Evolutionary conservation across 2,888 invertebrate genomes (phyloP).

Genomic region (Cactoblastis cactorum): DNA sequence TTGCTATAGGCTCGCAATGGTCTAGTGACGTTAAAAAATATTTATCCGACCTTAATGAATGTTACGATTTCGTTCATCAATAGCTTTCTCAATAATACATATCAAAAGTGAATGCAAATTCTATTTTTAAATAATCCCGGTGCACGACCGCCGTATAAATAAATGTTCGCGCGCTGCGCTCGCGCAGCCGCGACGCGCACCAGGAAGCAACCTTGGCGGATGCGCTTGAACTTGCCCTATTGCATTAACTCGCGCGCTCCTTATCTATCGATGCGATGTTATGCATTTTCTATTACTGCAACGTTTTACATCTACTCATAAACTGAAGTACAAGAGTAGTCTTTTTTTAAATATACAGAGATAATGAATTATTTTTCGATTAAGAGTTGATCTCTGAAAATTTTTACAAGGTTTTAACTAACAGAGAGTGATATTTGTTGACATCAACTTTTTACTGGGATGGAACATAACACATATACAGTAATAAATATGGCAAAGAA

Average conservation of each 20-base stretch:
- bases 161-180: slow-evolving; percentile 19
- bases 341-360: too few relatives aligned
- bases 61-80: neutral
- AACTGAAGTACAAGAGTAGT: too few relatives aligned
- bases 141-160: neutral
- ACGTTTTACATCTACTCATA: neutral
- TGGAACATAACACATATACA: too few relatives aligned
- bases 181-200: slow-evolving; percentile 53
- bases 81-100: neutral
- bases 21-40: too few relatives aligned
- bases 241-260: slow-evolving; percentile 30
- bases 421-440: too few relatives aligned
- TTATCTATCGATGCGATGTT: slow-evolving; percentile 7
- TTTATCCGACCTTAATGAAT: too few relatives aligned
- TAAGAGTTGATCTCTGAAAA: too few relatives aligned
- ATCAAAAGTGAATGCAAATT: slow-evolving; percentile 1
- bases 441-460: too few relatives aligned
- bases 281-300: slow-evolving; percentile 5
- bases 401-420: too few relatives aligned
- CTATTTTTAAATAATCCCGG: slow-evolving; percentile 1
- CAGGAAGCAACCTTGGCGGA: slow-evolving; percentile 68
- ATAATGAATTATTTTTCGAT: too few relatives aligned
- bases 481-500: too few relatives aligned
- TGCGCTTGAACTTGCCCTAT: slow-evolving; percentile 71
- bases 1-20: too few relatives aligned